phyloP scores from a whole-genome alignment of 2,797 vertebrate species.

The Tamandua tetradactyla region DNA sequence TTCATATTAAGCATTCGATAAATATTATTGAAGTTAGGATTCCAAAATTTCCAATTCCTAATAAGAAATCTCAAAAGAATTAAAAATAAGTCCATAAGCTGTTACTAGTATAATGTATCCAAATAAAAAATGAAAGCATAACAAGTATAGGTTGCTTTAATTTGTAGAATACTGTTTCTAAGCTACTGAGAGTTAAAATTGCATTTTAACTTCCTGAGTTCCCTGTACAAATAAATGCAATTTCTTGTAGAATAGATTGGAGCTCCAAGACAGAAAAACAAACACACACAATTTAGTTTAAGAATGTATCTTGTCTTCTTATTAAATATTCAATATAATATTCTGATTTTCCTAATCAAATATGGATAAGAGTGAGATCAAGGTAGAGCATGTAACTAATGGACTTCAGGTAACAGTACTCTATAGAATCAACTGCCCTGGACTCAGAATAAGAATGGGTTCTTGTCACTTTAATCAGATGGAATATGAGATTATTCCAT shows the following conservation, averaged over 20 bases:
- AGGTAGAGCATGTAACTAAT: fast-evolving
- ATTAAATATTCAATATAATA: not conserved
- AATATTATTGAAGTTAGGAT: not conserved
- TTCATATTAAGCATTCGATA: not conserved
- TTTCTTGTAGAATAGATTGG: not conserved
- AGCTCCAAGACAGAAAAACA: not conserved
- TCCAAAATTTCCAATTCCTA: not conserved
- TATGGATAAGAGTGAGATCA: fast-evolving
- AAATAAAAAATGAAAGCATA: not conserved
- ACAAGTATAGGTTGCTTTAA: not conserved
- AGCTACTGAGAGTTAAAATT: not conserved
- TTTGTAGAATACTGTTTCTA: not conserved
- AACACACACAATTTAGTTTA: not conserved
- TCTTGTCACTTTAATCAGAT: too few species aligned
- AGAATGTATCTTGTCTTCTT: not conserved
- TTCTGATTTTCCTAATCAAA: not conserved
- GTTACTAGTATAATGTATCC: fast-evolving
- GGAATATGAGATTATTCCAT: not conserved
- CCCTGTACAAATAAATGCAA: not conserved
- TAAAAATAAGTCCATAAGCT: not conserved
- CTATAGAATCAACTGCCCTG: fast-evolving
- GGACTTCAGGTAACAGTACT: fast-evolving
- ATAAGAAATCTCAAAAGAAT: not conserved
- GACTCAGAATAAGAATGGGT: fast-evolving
- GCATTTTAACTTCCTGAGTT: not conserved